phyloP scores from a whole-genome alignment of 2,113 vertebrate genomes.

The Hydropotes inermis region DNA sequence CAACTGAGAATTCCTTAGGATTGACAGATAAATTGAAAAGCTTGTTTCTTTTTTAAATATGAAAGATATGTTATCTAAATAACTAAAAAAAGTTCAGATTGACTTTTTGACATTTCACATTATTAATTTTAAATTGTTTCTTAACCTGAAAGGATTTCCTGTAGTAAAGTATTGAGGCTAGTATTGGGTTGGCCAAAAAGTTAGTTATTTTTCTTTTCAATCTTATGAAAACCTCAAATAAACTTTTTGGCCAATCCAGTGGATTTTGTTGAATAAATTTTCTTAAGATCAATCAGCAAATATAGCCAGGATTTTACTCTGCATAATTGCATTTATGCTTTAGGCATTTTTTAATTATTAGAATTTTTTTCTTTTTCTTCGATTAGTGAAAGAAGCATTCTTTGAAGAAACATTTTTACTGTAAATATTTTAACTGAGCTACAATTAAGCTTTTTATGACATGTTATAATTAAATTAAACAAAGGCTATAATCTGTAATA shows the following conservation, averaged over 20 bases:
- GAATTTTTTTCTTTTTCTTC: not conserved
- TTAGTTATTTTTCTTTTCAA: not conserved
- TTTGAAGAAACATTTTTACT: not conserved
- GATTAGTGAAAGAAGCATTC: not conserved
- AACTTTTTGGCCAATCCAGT: not conserved
- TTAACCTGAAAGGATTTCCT: not conserved
- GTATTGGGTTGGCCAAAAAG: not conserved
- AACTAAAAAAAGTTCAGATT: not conserved
- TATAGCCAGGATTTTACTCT: not conserved
- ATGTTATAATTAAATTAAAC: constrained; percentile 3
- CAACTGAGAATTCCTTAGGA: not conserved
- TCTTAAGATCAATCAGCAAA: not conserved
- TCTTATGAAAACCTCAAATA: not conserved
- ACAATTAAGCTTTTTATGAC: not conserved
- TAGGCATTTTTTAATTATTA: not conserved
- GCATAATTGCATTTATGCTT: not conserved
- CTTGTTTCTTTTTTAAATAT: not conserved
- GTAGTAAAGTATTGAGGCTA: not conserved
- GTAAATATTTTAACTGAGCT: not conserved
- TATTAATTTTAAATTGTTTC: not conserved
- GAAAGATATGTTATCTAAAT: not conserved
- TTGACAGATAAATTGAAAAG: not conserved
- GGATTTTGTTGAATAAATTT: not conserved
- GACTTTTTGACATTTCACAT: not conserved
- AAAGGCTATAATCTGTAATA: not conserved